These are phyloP conservation scores for Nomada fabriciana DNA, from an alignment of 2,888 invertebrate genomes.

Conservation along the genomic window DNA sequence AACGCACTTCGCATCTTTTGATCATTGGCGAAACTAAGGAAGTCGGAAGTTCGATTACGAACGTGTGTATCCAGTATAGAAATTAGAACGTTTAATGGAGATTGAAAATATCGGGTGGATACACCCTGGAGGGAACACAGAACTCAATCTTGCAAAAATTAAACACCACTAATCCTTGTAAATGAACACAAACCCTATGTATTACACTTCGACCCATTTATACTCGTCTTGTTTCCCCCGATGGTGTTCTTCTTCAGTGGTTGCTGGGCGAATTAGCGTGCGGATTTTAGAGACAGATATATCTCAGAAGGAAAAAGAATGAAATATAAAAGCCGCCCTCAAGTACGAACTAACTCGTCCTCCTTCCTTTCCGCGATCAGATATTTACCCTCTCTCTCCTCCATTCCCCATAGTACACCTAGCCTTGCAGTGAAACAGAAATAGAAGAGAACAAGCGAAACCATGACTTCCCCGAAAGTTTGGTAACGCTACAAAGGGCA, in stretches of 20 bases:
- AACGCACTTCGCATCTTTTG: constrained; percentile 11
- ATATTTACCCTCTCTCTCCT: constrained; percentile 50
- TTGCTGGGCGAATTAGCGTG: constrained; percentile 1
- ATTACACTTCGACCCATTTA: background rate
- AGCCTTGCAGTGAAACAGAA: background rate
- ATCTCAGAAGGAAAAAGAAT: background rate
- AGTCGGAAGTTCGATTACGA: background rate
- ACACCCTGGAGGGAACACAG: background rate
- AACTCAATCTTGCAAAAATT: background rate
- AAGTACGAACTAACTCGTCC: constrained; percentile 44
- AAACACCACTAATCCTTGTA: constrained; percentile 6
- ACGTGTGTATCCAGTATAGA: constrained; percentile 5
- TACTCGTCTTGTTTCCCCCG: background rate
- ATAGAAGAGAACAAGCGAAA: background rate
- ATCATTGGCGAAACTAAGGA: background rate
- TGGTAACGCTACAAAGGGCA: constrained; percentile 55
- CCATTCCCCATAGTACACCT: constrained; percentile 24
- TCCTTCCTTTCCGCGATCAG: constrained; percentile 37
- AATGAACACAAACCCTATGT: background rate
- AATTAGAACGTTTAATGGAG: constrained; percentile 26
- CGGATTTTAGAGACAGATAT: constrained; percentile 16
- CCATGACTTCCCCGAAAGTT: background rate
- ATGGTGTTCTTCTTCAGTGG: constrained; percentile 9
- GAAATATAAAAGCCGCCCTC: constrained; percentile 36
- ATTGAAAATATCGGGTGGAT: constrained; percentile 33